Conservation (phyloP, 2,113 vertebrate genomes). For the Colius striatus region DNA sequence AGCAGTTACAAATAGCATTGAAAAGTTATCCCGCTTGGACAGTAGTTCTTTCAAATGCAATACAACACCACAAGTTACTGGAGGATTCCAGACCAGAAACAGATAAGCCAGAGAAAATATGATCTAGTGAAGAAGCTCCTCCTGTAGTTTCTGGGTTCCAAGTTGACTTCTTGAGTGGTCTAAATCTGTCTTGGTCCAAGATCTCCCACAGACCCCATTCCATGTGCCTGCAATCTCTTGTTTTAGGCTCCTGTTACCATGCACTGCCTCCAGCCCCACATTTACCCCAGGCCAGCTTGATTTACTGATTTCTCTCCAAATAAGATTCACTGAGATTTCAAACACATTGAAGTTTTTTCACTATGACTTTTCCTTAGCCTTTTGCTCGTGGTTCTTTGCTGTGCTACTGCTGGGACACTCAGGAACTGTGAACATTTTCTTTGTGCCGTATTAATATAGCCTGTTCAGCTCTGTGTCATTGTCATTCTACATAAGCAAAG, state of each 20-base stretch:
- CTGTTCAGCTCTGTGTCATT: slow-evolving; percentile 67
- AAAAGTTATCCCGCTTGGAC: neutral
- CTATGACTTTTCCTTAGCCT: slow-evolving; percentile 4
- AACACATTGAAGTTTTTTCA: neutral
- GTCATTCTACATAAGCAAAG: slow-evolving; percentile 63
- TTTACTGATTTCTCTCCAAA: neutral
- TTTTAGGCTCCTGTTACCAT: neutral
- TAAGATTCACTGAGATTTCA: neutral
- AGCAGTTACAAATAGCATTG: neutral
- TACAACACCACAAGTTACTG: neutral
- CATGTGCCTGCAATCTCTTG: neutral
- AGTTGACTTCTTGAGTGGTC: neutral
- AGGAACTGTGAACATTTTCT: slow-evolving; percentile 41
- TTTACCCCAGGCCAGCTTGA: neutral
- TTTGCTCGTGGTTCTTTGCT: neutral
- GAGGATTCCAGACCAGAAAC: slow-evolving; percentile 45
- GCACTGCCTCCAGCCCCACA: neutral
- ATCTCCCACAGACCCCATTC: neutral
- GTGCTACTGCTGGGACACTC: slow-evolving; percentile 39
- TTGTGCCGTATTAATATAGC: slow-evolving; percentile 26
- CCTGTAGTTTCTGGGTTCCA: neutral
- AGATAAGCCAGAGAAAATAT: slow-evolving; percentile 21
- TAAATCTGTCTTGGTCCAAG: neutral
- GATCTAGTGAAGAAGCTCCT: slow-evolving; percentile 9
- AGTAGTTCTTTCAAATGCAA: neutral